Conservation (phyloP, 2,113 vertebrate genomes). For the Trochalopteron elliotii region DNA sequence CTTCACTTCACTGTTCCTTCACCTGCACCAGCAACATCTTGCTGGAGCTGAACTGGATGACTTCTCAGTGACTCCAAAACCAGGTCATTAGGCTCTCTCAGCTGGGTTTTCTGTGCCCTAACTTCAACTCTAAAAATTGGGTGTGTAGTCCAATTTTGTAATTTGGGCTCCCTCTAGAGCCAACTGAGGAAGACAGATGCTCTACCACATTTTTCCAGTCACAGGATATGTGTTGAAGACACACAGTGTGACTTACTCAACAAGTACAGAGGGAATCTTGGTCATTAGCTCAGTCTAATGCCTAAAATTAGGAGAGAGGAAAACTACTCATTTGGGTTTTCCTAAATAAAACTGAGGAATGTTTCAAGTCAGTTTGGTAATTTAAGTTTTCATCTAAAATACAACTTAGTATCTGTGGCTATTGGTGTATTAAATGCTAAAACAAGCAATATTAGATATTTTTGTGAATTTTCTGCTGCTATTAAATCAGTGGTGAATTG, state of each 20-base stretch:
- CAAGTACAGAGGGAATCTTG: background rate
- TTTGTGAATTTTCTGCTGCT: background rate
- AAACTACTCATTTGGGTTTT: background rate
- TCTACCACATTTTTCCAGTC: background rate
- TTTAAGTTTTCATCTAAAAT: background rate
- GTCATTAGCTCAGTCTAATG: background rate
- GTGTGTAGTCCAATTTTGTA: constrained; percentile 1
- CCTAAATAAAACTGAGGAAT: background rate
- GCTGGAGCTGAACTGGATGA: background rate
- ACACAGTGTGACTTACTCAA: background rate
- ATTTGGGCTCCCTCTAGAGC: constrained; percentile 68
- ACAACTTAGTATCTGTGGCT: background rate
- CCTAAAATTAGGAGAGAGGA: background rate
- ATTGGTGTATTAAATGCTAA: background rate
- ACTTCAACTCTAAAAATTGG: background rate
- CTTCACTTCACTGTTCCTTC: background rate
- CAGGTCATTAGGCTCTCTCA: background rate
- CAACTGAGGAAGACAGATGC: background rate
- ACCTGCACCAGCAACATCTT: background rate
- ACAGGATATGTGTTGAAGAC: background rate
- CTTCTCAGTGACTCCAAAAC: background rate
- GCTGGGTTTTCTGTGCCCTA: background rate
- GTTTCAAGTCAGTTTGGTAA: background rate
- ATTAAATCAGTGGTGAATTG: background rate
- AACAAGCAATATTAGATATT: background rate